phyloP scores from a whole-genome alignment of 2,113 vertebrate genomes.

The Columba livia region DNA sequence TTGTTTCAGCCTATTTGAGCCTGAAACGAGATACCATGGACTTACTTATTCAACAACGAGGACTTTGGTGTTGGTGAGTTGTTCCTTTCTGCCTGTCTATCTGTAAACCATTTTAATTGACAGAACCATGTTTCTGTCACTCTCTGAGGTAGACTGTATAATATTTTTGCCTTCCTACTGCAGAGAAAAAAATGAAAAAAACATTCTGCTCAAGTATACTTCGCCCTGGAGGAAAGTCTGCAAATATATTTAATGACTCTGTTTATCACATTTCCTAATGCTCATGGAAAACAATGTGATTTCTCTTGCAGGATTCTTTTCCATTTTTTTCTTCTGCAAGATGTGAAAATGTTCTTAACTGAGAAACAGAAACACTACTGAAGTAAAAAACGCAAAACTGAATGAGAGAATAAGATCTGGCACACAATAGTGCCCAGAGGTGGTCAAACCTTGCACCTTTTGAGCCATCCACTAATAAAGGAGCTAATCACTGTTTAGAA shows the following conservation, averaged over 20 bases:
- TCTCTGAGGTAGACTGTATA: neutral
- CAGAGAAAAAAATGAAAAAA: neutral
- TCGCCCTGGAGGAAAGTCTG: constrained; percentile 17
- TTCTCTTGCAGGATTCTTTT: neutral
- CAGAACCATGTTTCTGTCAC: neutral
- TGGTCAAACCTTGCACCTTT: neutral
- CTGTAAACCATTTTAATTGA: neutral
- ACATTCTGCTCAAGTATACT: neutral
- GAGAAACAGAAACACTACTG: neutral
- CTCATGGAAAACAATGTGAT: neutral
- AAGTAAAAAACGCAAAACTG: neutral
- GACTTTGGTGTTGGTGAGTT: neutral
- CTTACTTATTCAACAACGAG: neutral
- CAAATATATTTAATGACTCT: neutral
- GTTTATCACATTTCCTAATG: constrained; percentile 20
- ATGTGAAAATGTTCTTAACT: neutral
- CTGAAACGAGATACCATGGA: neutral
- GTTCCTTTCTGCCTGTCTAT: neutral
- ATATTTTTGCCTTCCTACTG: neutral
- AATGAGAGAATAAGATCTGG: neutral
- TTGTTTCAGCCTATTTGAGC: neutral
- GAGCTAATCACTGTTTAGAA: neutral
- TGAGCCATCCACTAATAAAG: neutral
- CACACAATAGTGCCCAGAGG: neutral
- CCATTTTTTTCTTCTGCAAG: neutral